A percentile compares a stretch with the other conserved stretches of the same genome.
Evolutionary conservation across 2,113 vertebrate species (phyloP).

Genomic region (Trematomus loennbergii): DNA sequence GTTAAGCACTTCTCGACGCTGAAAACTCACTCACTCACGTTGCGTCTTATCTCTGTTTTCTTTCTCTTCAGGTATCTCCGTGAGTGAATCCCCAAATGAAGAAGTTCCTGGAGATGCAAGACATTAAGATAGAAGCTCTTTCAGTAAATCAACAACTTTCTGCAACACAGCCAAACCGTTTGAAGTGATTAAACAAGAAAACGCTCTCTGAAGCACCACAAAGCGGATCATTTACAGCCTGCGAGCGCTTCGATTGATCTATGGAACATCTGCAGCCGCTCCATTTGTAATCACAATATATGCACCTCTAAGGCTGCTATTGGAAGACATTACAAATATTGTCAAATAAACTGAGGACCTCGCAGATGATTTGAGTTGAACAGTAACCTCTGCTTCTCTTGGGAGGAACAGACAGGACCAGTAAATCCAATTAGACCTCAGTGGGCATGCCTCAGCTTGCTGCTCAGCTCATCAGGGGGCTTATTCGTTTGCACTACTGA

Average conservation of each 20-base stretch:
- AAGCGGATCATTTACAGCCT: conserved; percentile 18
- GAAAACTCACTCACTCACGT: conserved; percentile 21
- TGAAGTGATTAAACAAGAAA: neutral
- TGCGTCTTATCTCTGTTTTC: conserved; percentile 7
- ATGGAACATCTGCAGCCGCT: conserved; percentile 32
- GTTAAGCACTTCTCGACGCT: conserved; percentile 30
- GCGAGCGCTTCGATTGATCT: conserved; percentile 37
- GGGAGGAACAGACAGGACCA: neutral
- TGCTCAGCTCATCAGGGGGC: conserved; percentile 36
- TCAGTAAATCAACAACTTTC: conserved; percentile 7
- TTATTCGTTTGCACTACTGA: conserved; percentile 51
- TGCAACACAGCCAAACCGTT: neutral
- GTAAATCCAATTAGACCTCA: conserved; percentile 45
- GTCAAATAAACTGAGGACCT: neutral
- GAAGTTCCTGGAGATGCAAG: neutral
- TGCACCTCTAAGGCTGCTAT: neutral
- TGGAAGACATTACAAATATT: conserved; percentile 38
- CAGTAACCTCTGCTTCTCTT: neutral
- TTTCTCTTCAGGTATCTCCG: conserved; percentile 10
- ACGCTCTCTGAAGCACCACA: neutral
- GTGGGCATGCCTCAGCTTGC: conserved; percentile 47
- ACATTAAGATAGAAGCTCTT: conserved; percentile 10
- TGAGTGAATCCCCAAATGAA: conserved; percentile 19
- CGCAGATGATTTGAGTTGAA: conserved; percentile 21
- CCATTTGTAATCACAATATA: conserved; percentile 44